Percentiles rank a stretch among this genome's conserved stretches.
Evolutionary conservation across 2,888 invertebrate species (phyloP).

Genomic region (Anticlea derivata): DNA sequence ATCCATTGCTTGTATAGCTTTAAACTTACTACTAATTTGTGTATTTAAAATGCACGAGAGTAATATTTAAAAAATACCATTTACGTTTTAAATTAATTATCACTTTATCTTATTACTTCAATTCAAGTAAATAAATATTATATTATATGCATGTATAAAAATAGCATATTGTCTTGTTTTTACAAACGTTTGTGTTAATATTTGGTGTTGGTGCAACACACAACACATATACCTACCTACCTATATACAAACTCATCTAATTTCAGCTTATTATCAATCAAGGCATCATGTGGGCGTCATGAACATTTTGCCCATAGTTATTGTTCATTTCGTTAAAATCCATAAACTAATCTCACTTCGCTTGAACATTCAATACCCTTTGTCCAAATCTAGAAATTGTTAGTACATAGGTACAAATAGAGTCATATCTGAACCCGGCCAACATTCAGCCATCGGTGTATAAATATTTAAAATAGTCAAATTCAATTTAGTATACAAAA

Average conservation of each 20-base stretch:
- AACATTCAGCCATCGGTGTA: constrained; percentile 11
- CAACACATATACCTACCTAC: background rate
- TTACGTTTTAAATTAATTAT: constrained; percentile 12
- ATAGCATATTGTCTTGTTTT: constrained; percentile 30
- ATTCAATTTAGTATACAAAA: constrained; percentile 15
- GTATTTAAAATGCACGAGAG: constrained; percentile 36
- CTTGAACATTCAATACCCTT: constrained; percentile 4
- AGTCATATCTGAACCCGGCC: constrained; percentile 11
- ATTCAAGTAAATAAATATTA: constrained; percentile 11
- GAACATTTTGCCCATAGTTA: background rate
- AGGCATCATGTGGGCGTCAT: constrained; percentile 1
- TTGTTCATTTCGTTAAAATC: background rate
- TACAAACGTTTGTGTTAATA: constrained; percentile 9
- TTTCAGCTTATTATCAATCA: background rate
- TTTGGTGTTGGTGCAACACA: constrained; percentile 7
- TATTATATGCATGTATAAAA: constrained; percentile 28
- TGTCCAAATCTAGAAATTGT: background rate
- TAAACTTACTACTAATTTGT: constrained; percentile 38
- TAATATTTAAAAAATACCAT: constrained; percentile 18
- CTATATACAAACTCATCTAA: background rate
- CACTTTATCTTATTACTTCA: constrained; percentile 5
- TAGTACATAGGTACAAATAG: background rate
- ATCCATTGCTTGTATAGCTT: constrained; percentile 35
- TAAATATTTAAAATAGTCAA: constrained; percentile 11
- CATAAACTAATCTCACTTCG: background rate